phyloP scores from a whole-genome alignment of 2,797 vertebrate genomes.

The Sebastes wilsoni region DNA sequence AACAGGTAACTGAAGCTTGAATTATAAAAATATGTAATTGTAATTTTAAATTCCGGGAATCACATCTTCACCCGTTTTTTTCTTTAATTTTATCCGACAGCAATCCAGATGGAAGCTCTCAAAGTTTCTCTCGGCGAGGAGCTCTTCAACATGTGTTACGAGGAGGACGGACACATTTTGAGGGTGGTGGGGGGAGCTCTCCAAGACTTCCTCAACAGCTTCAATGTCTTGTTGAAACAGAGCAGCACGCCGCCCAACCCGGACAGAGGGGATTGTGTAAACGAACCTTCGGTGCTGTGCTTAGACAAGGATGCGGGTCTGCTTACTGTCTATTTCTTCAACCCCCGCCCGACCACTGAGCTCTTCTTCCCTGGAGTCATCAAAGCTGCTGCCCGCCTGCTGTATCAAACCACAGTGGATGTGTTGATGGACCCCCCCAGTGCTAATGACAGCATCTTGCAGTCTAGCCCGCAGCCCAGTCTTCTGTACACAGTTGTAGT shows the following conservation, averaged over 20 bases:
- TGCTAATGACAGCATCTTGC: slow-evolving; percentile 86
- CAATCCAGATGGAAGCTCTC: slow-evolving; percentile 84
- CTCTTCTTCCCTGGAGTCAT: slow-evolving; percentile 94
- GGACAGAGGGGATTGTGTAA: slow-evolving; percentile 81
- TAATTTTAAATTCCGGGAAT: not conserved
- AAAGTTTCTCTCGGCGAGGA: slow-evolving; percentile 91
- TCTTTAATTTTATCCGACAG: slow-evolving; percentile 67
- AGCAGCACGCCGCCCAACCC: slow-evolving; percentile 73
- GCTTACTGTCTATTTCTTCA: slow-evolving; percentile 96
- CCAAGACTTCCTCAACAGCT: slow-evolving; percentile 98
- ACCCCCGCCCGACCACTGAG: slow-evolving; percentile 89
- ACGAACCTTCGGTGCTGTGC: slow-evolving; percentile 93
- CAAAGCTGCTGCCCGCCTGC: slow-evolving; percentile 90
- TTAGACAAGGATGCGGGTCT: slow-evolving; percentile 94
- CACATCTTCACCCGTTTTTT: slow-evolving; percentile 1
- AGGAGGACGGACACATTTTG: slow-evolving; percentile 94
- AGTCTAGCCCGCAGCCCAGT: slow-evolving; percentile 91
- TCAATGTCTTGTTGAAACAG: slow-evolving; percentile 95
- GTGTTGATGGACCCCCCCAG: slow-evolving; percentile 85
- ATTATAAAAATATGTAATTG: not conserved
- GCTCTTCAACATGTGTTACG: slow-evolving; percentile 94
- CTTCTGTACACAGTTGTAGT: slow-evolving; percentile 91
- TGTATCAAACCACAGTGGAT: slow-evolving; percentile 87
- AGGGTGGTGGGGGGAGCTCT: slow-evolving; percentile 95
- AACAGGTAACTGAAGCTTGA: slow-evolving; percentile 83